Evolutionary conservation across 1,140 invertebrate species (phyloP), one percentile per base, ranked within the genome.

Genomic region (Tribolium castaneum): DNA sequence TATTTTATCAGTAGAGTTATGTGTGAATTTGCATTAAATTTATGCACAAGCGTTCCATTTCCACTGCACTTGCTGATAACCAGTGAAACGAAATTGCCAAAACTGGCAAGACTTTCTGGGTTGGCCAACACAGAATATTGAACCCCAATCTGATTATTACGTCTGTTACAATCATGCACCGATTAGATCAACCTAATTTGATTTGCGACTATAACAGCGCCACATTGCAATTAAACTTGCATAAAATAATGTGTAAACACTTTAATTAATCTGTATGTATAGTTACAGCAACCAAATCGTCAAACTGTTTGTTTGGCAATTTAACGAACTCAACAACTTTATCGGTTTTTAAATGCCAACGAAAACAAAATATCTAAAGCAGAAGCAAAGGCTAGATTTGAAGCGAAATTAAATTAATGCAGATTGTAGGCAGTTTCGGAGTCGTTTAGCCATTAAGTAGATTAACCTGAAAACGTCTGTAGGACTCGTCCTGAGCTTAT

Each of bases 341-440:
- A 4, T 30, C 25, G 16, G 16, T 19, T 39, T 6, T 39, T 39
- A 2, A 39, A 39, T 39, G 0, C 9, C 4, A 45, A 30, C 10
- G 9, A 59, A 59, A 14, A 19, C 12, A 56, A 14, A 59, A 59
- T 10, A 59, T n/a, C n/a, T 30, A 59, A 10, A 59, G 54, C 12
- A 52, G 16, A 52, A 52, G 16, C 13, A 16, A 52, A 52, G 51
- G 51, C 16, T 12, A 52, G 16, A 52, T 52, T 52, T 52, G 30
- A 59, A 56, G 16, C 5, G 22, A 30, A 59, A 59, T 59, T 59
- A 59, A 59, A 59, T 22, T 59, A 22, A 25, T 30, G 54, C 54
- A 59, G 54, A 59, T 59, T 59, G 16, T 59, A 14, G 54, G 22
- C 14, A 59, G 54, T 59, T 59, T 59, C 54, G 22, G 39, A 59